Conservation (phyloP, 2,797 vertebrate species). For the Moxostoma hubbsi region DNA sequence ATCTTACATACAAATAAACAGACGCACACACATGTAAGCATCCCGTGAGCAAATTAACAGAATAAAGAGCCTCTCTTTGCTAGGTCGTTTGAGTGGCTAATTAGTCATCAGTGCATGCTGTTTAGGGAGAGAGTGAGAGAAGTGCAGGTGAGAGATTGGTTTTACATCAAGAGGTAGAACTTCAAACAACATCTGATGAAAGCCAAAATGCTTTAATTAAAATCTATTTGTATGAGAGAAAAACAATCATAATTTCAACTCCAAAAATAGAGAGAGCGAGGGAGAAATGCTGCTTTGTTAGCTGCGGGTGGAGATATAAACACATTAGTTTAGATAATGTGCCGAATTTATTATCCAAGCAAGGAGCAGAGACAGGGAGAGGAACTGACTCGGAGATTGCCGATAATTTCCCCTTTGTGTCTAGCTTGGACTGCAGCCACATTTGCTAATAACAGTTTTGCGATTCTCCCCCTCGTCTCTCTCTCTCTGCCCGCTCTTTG, state of each 20-base stretch:
- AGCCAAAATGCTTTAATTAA: slow-evolving; percentile 81
- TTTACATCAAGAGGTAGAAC: slow-evolving; percentile 77
- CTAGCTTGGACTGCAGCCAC: slow-evolving; percentile 62
- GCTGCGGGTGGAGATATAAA: slow-evolving; percentile 60
- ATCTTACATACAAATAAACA: slow-evolving; percentile 49
- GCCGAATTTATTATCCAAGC: slow-evolving; percentile 59
- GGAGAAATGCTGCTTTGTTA: slow-evolving; percentile 52
- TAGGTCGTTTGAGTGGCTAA: slow-evolving; percentile 66
- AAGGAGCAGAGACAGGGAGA: slow-evolving; percentile 48
- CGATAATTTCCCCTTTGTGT: slow-evolving; percentile 66
- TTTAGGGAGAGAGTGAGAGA: slow-evolving; percentile 56
- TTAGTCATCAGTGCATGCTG: slow-evolving; percentile 68
- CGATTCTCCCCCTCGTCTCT: slow-evolving; percentile 53
- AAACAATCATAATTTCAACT: slow-evolving; percentile 69
- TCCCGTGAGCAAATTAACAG: slow-evolving; percentile 64
- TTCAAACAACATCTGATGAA: slow-evolving; percentile 79
- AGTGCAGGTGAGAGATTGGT: slow-evolving; percentile 55
- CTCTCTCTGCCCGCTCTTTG: slow-evolving; percentile 69
- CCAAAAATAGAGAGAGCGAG: slow-evolving; percentile 56
- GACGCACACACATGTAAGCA: slow-evolving; percentile 56
- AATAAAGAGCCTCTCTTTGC: slow-evolving; percentile 64
- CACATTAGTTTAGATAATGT: slow-evolving; percentile 66
- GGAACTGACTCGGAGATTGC: slow-evolving; percentile 64
- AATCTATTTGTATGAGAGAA: slow-evolving; percentile 74
- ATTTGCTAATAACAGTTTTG: slow-evolving; percentile 68